Conservation (phyloP, 2,113 vertebrate genomes). For the Stomatorhinus ivindoensis region DNA sequence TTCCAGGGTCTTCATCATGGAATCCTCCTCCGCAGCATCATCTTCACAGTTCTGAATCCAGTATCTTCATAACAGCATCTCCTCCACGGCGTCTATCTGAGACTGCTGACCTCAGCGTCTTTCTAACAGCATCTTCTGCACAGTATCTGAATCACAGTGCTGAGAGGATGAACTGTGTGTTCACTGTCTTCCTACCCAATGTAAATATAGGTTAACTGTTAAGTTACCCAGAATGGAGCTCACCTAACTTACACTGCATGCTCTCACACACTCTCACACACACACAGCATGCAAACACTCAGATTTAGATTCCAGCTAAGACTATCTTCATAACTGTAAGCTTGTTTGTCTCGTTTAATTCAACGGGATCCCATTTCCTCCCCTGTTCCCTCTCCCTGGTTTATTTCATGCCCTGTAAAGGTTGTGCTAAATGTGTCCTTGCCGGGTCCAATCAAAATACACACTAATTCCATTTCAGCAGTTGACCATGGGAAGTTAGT, state of each 20-base stretch:
- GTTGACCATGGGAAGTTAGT: slow-evolving; percentile 45
- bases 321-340: not conserved
- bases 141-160: not conserved
- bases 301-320: not conserved
- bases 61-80: not conserved
- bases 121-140: not conserved
- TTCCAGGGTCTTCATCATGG: not conserved
- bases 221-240: not conserved
- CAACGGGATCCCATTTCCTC: not conserved
- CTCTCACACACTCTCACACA: not conserved
- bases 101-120: not conserved
- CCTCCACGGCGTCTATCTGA: not conserved
- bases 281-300: not conserved
- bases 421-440: slow-evolving; percentile 59
- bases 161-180: not conserved
- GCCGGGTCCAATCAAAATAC: slow-evolving; percentile 60
- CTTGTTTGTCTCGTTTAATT: not conserved
- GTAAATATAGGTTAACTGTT: not conserved
- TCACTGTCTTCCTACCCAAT: not conserved
- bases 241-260: not conserved
- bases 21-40: not conserved
- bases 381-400: not conserved
- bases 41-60: not conserved
- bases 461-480: slow-evolving; percentile 54
- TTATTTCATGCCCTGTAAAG: slow-evolving; percentile 30